phyloP scores from a whole-genome alignment of 2,113 vertebrate genomes.

The Pollimyrus isidori region DNA sequence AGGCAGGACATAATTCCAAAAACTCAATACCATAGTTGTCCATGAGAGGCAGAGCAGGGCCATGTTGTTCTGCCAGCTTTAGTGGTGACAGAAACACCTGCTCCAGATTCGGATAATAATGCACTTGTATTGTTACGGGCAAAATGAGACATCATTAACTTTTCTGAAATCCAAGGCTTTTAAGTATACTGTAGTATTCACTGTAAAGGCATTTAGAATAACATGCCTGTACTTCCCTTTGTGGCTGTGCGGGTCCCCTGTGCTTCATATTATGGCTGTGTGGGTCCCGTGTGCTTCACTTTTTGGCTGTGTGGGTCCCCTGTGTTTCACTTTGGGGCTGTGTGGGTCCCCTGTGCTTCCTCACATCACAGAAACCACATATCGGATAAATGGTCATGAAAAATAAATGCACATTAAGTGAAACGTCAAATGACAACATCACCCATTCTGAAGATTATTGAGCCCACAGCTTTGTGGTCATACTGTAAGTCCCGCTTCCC shows the following conservation, averaged over 20 bases:
- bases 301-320: not conserved
- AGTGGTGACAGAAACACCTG: slow-evolving; percentile 4
- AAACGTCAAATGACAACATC: too few species aligned
- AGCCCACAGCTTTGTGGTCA: too few species aligned
- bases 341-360: not conserved
- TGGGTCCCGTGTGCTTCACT: not conserved
- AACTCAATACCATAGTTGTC: not conserved
- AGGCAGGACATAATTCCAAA: slow-evolving; percentile 10
- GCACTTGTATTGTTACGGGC: not conserved
- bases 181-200: not conserved
- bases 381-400: not conserved
- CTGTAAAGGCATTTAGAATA: not conserved
- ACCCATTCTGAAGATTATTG: too few species aligned
- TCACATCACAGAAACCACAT: not conserved
- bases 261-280: not conserved
- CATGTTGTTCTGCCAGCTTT: slow-evolving; percentile 18
- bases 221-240: not conserved
- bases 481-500: not conserved
- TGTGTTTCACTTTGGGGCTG: not conserved
- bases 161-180: slow-evolving; percentile 5
- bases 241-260: not conserved
- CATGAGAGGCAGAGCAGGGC: slow-evolving; percentile 7
- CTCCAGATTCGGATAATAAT: not conserved
- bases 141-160: not conserved
- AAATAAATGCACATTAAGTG: too few species aligned